Base-by-base conservation (phyloP, 2,797 vertebrate species). In the Cottoperca gobio region DNA sequence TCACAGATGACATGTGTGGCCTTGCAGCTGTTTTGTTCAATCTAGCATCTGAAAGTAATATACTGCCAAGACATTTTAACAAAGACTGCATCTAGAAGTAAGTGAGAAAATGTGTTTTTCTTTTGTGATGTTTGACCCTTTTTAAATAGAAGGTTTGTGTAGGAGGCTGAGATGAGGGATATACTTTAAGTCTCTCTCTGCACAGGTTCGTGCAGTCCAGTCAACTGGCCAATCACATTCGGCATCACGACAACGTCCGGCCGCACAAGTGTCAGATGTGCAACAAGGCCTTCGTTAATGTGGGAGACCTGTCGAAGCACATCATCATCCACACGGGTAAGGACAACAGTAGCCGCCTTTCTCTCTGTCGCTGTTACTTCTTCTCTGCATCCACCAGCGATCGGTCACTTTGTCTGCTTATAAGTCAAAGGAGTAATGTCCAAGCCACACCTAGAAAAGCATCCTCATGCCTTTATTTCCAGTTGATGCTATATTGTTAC, bases 211-310 rank as follows among this genome's bases (percentile, higher is more conserved):
- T 99, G 26, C 98, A 99, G 86, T 99, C 98, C 12, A 99, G 98
- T 88, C 98, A 99, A 69, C 74, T 99, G 86, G 98, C 98, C 90
- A 99, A 99, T 94, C 98, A 99, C 93, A 99, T 99, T 63, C 97
- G 98, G 2, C 98, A 99, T 86, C 98, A 99, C 0, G 98, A 99
- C 85, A 99, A 99, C 21, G 98, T 99, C 88, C 97, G 98, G 2
- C 98, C 98, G 0, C 98, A 99, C 90, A 98, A 97, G 72, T 99
- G 98, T 92, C 97, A 95, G 0, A 96, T 98, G 85, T 99, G 98
- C 86, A 96, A 94, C 93, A 99, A 99, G 84, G 97, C 98, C 1
- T 99, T 99, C 1, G 98, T 99, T 84, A 99, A 99, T 0, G 97
- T 99, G 55, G 98, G 98, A 0, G 98, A 99, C 85, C 95, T 99